Conservation (phyloP, 2,113 vertebrate genomes). For the Daphoenositta chrysoptera region DNA sequence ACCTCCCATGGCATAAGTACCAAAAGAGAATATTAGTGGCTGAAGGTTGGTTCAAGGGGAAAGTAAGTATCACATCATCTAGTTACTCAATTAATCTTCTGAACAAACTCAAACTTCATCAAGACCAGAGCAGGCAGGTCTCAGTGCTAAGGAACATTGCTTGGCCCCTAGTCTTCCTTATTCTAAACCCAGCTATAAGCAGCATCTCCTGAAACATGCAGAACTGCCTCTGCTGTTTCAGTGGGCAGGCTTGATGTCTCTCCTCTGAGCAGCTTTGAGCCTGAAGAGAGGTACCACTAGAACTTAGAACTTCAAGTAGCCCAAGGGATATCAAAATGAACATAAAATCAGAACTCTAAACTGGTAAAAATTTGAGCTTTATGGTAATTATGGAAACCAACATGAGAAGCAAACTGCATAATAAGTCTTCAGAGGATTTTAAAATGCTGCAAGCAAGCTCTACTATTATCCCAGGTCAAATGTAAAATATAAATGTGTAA, state of each 20-base stretch:
- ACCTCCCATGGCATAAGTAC: neutral
- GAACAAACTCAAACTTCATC: neutral
- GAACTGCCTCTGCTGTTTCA: neutral
- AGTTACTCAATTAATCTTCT: neutral
- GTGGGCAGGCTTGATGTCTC: neutral
- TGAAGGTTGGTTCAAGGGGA: neutral
- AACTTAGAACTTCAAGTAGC: neutral
- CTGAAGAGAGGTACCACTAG: neutral
- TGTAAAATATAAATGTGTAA: neutral
- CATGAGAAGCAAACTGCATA: conserved; percentile 4
- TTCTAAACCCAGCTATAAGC: neutral
- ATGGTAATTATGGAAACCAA: conserved; percentile 39
- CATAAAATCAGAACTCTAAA: conserved; percentile 8
- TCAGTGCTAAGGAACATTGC: neutral
- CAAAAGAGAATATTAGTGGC: neutral
- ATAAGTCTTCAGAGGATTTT: conserved; percentile 20
- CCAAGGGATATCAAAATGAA: neutral
- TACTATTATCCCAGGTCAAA: conserved; percentile 10
- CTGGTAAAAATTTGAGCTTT: conserved; percentile 16
- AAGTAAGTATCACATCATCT: neutral
- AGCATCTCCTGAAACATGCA: neutral
- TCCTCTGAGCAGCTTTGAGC: neutral
- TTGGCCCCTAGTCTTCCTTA: neutral
- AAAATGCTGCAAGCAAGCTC: neutral
- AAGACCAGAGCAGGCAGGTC: neutral